phyloP scores from a whole-genome alignment of 2,888 invertebrate species.

The Scaeva pyrastri region DNA sequence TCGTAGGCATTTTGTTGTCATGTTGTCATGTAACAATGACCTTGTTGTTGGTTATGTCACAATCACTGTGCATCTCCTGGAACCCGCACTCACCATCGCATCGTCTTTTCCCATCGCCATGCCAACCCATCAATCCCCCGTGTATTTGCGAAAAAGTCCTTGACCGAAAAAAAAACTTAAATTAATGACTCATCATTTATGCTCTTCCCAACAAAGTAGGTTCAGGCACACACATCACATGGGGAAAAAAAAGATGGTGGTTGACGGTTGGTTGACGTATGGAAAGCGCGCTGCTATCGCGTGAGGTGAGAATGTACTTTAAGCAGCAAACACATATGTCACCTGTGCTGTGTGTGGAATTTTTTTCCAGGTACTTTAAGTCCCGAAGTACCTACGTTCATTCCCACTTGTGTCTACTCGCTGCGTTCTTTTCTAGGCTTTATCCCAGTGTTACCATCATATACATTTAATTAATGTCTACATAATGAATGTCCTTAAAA shows the following conservation, averaged over 20 bases:
- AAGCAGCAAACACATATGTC: slow-evolving; percentile 41
- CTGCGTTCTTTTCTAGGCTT: neutral
- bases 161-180: slow-evolving; percentile 56
- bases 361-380: neutral
- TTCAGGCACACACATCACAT: neutral
- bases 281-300: neutral
- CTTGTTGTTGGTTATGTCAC: too few species aligned
- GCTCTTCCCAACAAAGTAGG: neutral
- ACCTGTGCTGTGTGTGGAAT: neutral
- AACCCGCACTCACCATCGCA: too few species aligned
- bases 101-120: too few species aligned
- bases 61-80: too few species aligned
- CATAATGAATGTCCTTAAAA: neutral
- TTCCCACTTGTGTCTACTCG: neutral
- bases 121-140: too few species aligned
- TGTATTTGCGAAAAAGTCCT: slow-evolving; percentile 34
- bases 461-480: neutral
- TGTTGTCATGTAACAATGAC: too few species aligned
- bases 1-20: too few species aligned
- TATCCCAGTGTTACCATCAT: neutral
- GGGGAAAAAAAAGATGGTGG: neutral
- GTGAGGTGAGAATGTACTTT: slow-evolving; percentile 35
- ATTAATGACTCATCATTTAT: slow-evolving; percentile 60
- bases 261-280: neutral
- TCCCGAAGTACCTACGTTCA: neutral